Evolutionary conservation across 92 coral and sea anemone species (phyloP).

Genomic region (Anthopleura xanthogrammica): DNA sequence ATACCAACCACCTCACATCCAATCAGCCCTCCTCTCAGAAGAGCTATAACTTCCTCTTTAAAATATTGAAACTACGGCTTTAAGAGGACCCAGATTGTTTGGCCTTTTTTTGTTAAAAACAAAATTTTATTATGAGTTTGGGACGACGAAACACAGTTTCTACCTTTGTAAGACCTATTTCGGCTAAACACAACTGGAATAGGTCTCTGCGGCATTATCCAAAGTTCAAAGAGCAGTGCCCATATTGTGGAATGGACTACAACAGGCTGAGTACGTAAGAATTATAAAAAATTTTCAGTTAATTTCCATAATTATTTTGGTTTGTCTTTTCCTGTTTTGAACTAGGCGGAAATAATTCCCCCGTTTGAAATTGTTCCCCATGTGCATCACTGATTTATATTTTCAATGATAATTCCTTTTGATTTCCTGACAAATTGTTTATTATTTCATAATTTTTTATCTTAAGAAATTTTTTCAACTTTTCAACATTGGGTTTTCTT

Average conservation of each 20-base stretch:
- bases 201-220: conserved; percentile 32
- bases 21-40: not conserved
- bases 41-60: not conserved
- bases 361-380: not conserved
- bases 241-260: conserved; percentile 26
- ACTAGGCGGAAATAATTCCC: not conserved
- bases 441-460: not conserved
- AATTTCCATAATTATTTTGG: not conserved
- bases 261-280: conserved; percentile 27
- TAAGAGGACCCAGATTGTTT: not conserved
- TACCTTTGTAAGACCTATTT: not conserved
- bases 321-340: not conserved
- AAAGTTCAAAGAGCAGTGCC: conserved; percentile 20
- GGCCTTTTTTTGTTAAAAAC: not conserved
- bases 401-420: not conserved
- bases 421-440: not conserved
- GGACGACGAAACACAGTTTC: conserved; percentile 19
- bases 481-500: not conserved
- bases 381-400: not conserved
- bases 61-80: not conserved
- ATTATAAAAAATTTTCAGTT: not conserved
- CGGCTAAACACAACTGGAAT: conserved; percentile 18
- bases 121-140: conserved; percentile 20
- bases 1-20: not conserved
- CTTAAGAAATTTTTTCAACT: not conserved